Conservation (phyloP, 2,113 vertebrate species). For the Thymallus thymallus region DNA sequence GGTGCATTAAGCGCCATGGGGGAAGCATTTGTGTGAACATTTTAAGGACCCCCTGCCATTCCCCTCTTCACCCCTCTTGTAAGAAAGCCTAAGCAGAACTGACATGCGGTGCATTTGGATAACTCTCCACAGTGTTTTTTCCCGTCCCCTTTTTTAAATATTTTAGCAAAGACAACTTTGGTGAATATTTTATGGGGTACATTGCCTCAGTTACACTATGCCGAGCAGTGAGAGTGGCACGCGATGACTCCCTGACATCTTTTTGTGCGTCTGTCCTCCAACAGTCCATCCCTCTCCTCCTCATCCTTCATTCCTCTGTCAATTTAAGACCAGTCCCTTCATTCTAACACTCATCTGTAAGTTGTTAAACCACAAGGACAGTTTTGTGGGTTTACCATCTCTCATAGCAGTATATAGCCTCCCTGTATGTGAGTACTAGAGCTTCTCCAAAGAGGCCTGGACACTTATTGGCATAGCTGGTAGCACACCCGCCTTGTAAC, state of each 20-base stretch:
- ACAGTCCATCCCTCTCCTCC: constrained; percentile 22
- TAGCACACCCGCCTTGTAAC: too few species aligned
- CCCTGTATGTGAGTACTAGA: too few species aligned
- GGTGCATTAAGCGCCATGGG: constrained; percentile 14
- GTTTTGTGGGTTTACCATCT: too few species aligned
- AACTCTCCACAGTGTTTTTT: constrained; percentile 10
- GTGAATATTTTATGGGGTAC: constrained; percentile 65
- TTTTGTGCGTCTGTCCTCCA: constrained; percentile 39
- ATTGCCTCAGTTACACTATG: constrained; percentile 62
- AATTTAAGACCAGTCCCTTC: too few species aligned
- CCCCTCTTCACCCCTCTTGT: constrained; percentile 1
- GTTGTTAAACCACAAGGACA: too few species aligned
- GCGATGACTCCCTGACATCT: constrained; percentile 48
- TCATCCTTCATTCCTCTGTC: background rate
- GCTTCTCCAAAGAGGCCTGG: too few species aligned
- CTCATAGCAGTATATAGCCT: too few species aligned
- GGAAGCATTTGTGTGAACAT: constrained; percentile 53
- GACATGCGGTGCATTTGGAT: constrained; percentile 55
- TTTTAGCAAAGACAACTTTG: constrained; percentile 58
- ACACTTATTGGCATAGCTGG: too few species aligned
- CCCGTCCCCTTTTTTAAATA: background rate
- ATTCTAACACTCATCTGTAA: too few species aligned
- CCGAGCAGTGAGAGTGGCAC: constrained; percentile 44
- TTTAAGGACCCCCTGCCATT: constrained; percentile 56
- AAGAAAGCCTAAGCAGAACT: constrained; percentile 49